These are phyloP conservation scores for Narcine bancroftii DNA, from an alignment of 2,113 vertebrate species.

Conservation along the genomic window DNA sequence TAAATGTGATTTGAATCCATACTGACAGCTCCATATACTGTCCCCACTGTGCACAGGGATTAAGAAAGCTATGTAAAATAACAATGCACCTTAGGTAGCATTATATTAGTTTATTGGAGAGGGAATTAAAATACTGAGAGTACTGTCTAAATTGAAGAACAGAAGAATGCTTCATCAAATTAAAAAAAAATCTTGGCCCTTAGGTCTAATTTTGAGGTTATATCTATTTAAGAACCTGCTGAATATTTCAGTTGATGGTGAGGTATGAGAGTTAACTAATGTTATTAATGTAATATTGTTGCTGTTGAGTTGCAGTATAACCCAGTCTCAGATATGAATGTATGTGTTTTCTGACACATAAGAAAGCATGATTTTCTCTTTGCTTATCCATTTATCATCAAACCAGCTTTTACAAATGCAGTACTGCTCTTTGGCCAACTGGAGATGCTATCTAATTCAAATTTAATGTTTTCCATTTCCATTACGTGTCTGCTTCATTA, in stretches of 20 bases:
- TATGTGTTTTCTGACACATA: not conserved
- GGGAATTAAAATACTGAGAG: not conserved
- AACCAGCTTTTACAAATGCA: constrained; percentile 10
- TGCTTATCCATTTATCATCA: not conserved
- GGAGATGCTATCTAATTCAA: constrained; percentile 17
- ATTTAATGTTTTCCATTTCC: not conserved
- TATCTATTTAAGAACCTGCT: not conserved
- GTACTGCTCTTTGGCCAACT: not conserved
- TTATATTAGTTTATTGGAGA: not conserved
- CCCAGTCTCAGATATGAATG: not conserved
- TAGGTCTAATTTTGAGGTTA: not conserved
- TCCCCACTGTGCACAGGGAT: not conserved
- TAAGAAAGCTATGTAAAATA: not conserved
- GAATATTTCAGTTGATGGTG: not conserved
- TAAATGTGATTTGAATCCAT: not conserved
- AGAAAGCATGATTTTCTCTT: not conserved
- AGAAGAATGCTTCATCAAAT: not conserved
- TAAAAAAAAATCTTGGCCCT: not conserved
- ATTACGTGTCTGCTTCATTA: not conserved
- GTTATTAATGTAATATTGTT: not conserved
- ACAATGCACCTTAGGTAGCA: not conserved
- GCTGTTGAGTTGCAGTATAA: not conserved
- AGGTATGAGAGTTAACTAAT: not conserved
- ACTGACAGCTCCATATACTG: not conserved
- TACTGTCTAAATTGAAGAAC: not conserved